Evolutionary conservation across 2,888 invertebrate species (phyloP), one percentile per base, ranked within the genome.

Genomic region (Dynastes grantii): DNA sequence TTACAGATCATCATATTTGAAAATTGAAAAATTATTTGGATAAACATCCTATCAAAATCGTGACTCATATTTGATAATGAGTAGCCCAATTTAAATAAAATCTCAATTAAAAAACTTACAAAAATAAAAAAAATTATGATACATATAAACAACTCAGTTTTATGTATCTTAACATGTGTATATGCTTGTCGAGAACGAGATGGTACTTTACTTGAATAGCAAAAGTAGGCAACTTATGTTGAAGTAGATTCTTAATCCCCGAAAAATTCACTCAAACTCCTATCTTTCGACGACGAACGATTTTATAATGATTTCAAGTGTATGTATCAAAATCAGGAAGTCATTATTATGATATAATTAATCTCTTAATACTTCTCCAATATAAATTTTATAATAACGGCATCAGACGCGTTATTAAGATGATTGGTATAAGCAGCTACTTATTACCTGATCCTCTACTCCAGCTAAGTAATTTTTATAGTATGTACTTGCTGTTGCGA

Each of bases 281-380:
- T 68, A 68, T 68, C 51, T 68, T 51, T 51, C 22, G 5, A 68
- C 22, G 22, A 27, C 29, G 49, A 29, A 51, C 27, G 68, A 51
- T 68, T 45, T 49, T 22, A 65, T 65, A 40, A 53, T 13, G 11
- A 32, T 68, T 68, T 68, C 68, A n/a, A 68, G 68, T 58, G 55
- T 51, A 68, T 68, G 45, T 67, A 45, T 67, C 67, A 67, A 67
- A 67, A 73, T 73, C 58, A 73, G 73, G 73, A 73, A 73, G 58
- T 73, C 40, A 40, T 58, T 73, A 73, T 73, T 73, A 58, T 37
- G 58, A 73, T 73, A 58, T 22, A 13, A 58, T 58, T 73, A 73
- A 73, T 73, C 55, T 73, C 40, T 45, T 73, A 73, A 73, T 73
- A 58, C 73, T 73, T 58, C 73, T 73, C 53, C 37, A 55, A 73